These are phyloP conservation scores for Anastrepha ludens DNA, from an alignment of 1,140 invertebrate species.

Conservation along the genomic window DNA sequence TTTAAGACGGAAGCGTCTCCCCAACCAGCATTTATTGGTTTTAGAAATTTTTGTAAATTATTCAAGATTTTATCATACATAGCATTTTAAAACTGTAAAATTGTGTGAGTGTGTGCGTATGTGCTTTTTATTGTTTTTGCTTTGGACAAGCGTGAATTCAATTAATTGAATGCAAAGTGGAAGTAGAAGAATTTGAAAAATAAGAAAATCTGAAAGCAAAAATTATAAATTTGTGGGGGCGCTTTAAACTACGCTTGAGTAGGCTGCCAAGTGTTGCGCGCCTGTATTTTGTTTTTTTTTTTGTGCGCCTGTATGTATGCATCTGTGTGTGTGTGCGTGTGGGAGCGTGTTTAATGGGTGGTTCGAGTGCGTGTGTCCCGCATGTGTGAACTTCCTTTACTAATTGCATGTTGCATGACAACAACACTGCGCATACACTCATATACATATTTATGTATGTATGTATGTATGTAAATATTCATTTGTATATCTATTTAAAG, in stretches of 20 bases:
- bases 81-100: slow-evolving; percentile 32
- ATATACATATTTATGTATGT: neutral
- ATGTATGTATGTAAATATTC: neutral
- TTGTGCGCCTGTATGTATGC: neutral
- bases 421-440: neutral
- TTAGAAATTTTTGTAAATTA: slow-evolving; percentile 22
- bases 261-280: neutral
- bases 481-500: slow-evolving; percentile 6
- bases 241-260: slow-evolving; percentile 22
- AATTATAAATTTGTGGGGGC: slow-evolving; percentile 29
- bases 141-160: slow-evolving; percentile 44
- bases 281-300: neutral
- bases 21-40: slow-evolving; percentile 39
- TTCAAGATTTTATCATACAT: slow-evolving; percentile 29
- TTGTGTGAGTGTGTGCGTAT: neutral
- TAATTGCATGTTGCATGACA: slow-evolving; percentile 42
- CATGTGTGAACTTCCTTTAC: slow-evolving; percentile 49
- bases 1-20: slow-evolving; percentile 1
- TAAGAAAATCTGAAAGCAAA: slow-evolving; percentile 7
- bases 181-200: slow-evolving; percentile 48
- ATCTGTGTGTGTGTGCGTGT: neutral
- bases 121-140: slow-evolving; percentile 8
- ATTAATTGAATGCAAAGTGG: slow-evolving; percentile 51
- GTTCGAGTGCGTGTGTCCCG: slow-evolving; percentile 45
- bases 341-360: slow-evolving; percentile 33